Conservation (phyloP, 2,113 vertebrate species). For the Cettia cetti region DNA sequence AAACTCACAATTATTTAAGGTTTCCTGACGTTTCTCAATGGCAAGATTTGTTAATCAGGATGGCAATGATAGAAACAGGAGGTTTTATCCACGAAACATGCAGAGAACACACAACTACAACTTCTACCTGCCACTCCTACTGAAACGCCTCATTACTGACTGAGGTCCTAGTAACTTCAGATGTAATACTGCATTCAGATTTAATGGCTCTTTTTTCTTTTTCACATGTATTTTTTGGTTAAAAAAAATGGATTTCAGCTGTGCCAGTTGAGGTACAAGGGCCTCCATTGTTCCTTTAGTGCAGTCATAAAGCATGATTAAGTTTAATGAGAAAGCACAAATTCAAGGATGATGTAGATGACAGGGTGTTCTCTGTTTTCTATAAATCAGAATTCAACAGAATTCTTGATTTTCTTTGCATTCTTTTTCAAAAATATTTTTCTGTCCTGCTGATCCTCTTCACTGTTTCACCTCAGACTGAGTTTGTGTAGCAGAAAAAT, state of each 20-base stretch:
- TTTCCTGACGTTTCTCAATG: not conserved
- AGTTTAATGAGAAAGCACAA: not conserved
- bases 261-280: not conserved
- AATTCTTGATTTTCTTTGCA: not conserved
- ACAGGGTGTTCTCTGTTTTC: not conserved
- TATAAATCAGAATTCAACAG: not conserved
- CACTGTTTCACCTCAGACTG: not conserved
- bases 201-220: not conserved
- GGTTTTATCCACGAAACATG: not conserved
- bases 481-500: not conserved
- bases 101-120: not conserved
- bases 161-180: not conserved
- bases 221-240: not conserved
- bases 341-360: not conserved
- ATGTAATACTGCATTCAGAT: not conserved
- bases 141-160: not conserved
- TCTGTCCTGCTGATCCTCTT: not conserved
- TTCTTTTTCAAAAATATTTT: not conserved
- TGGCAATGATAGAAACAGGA: not conserved
- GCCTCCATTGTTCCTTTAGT: not conserved
- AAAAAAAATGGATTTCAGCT: not conserved
- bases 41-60: not conserved
- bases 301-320: not conserved
- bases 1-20: not conserved
- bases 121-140: not conserved